Evolutionary conservation across 2,888 invertebrate genomes (phyloP).

Genomic region (Chrysina gloriosa): DNA sequence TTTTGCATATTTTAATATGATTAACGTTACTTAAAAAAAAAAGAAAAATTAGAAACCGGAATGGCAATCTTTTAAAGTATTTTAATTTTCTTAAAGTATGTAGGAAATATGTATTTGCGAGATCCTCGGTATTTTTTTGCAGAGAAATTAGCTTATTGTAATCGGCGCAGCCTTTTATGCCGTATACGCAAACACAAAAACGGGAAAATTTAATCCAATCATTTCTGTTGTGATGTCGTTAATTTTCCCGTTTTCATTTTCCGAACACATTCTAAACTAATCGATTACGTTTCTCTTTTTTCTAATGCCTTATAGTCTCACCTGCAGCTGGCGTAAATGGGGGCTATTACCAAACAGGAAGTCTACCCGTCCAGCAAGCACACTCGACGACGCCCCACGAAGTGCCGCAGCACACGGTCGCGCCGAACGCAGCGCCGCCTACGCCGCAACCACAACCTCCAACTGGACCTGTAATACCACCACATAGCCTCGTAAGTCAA

Average conservation of each 20-base stretch:
- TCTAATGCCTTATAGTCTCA: constrained; percentile 61
- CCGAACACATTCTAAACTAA: background rate
- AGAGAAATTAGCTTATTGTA: background rate
- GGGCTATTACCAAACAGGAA: constrained; percentile 78
- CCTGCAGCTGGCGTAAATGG: constrained; percentile 74
- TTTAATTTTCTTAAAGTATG: background rate
- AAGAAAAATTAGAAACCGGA: too few species aligned
- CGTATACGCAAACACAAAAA: background rate
- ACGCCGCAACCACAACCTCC: constrained; percentile 65
- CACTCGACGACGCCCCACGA: constrained; percentile 89
- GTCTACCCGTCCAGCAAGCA: constrained; percentile 85
- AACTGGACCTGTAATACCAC: constrained; percentile 64
- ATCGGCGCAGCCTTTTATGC: background rate
- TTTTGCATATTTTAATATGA: too few species aligned
- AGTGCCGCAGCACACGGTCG: constrained; percentile 71
- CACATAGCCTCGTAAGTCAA: constrained; percentile 59
- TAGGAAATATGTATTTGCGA: background rate
- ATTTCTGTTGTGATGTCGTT: background rate
- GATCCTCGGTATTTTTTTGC: background rate
- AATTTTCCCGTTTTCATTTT: constrained; percentile 6
- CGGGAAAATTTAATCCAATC: constrained; percentile 4
- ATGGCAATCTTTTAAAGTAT: too few species aligned
- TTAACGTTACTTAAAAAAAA: too few species aligned
- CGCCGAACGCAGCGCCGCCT: constrained; percentile 67
- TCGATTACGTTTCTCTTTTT: constrained; percentile 6